Evolutionary conservation across 1,140 invertebrate species (phyloP), one percentile per base, ranked within the genome.

Genomic region (Hyposmocoma kahamanoa): DNA sequence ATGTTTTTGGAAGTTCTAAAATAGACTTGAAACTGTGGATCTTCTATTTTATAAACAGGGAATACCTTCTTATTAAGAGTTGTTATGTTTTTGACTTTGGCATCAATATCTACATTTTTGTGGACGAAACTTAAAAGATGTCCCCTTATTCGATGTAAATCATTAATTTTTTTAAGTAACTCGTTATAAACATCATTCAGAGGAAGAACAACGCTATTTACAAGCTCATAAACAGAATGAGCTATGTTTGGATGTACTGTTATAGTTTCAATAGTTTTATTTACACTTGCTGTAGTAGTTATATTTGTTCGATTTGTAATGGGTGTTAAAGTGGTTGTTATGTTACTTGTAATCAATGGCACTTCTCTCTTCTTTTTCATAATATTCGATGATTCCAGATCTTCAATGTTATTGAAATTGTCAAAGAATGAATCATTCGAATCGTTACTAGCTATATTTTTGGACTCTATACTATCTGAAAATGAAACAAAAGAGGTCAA

Each of bases 131-230:
- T n/a, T n/a, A n/a, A n/a, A 2, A 73, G 43, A 41, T 56, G 62
- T 11, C 53, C 56, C 42, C 47, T 61, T 9, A 73, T 50, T 9
- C 41, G 15, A 26, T 50, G 26, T 28, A 73, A 50, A 19, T 59
- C 50, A 28, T 52, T 36, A 20, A 68, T 38, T 56, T 72, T 66
- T 26, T 58, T 58, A 41, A 61, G 38, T 52, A 67, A 69, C 9
- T 56, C 48, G 13, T 46, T 50, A 15, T 73, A 57, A 3, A 73
- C 47, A 18, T 39, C 55, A 22, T 24, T 58, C 13, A 76, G 26
- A 13, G 67, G 61, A 17, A 45, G 4, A 21, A 65, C 39, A 2
- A 69, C 42, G 28, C 3, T 17, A 17, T 36, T 17, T 36, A 8
- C 18, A 17, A 36, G 32, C 10, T 36, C 2, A 3, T 36, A 17